Evolutionary conservation across 1,140 invertebrate genomes (phyloP).

Genomic region (Aphaenogaster ashmeadi): DNA sequence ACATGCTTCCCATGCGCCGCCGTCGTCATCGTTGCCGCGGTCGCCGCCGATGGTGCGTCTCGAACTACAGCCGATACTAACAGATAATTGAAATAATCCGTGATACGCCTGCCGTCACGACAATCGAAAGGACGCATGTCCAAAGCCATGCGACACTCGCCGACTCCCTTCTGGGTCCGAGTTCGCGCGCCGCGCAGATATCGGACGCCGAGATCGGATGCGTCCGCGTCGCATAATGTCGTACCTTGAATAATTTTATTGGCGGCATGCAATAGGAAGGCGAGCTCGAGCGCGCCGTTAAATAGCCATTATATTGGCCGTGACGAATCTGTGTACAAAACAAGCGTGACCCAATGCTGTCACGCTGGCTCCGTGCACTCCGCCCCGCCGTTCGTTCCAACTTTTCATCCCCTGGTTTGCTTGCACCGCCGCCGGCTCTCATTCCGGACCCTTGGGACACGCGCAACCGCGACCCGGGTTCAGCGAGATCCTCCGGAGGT

Average conservation of each 20-base stretch:
- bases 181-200: constrained; percentile 4
- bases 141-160: neutral
- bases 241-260: constrained; percentile 86
- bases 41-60: constrained; percentile 41
- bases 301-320: constrained; percentile 84
- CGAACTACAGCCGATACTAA: constrained; percentile 45
- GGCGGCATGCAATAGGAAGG: constrained; percentile 59
- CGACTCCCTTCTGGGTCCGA: neutral
- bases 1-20: constrained; percentile 39
- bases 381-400: constrained; percentile 34
- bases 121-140: constrained; percentile 36
- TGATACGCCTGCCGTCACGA: constrained; percentile 59
- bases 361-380: constrained; percentile 74
- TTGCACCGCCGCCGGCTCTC: neutral
- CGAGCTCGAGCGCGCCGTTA: constrained; percentile 44
- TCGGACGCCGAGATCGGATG: constrained; percentile 33
- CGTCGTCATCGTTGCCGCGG: constrained; percentile 25
- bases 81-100: constrained; percentile 83
- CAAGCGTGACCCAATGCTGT: constrained; percentile 83
- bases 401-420: constrained; percentile 45
- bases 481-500: constrained; percentile 52
- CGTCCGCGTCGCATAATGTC: constrained; percentile 76
- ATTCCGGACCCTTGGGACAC: constrained; percentile 70
- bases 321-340: constrained; percentile 84
- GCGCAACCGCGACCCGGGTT: constrained; percentile 49